Conservation (phyloP, 2,113 vertebrate species). For the Phyllostomus hastatus region DNA sequence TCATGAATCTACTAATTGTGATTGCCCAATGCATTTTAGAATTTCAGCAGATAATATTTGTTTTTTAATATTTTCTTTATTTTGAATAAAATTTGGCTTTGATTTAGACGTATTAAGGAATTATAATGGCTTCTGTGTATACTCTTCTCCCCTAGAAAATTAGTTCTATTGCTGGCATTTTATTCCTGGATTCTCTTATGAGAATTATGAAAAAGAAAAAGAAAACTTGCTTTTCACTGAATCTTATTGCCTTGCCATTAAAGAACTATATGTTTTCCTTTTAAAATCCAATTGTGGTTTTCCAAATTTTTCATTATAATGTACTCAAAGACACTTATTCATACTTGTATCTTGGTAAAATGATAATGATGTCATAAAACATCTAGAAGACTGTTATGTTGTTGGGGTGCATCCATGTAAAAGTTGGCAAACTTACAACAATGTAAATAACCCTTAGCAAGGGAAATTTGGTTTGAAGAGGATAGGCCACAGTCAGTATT, state of each 20-base stretch:
- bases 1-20: background rate
- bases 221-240: background rate
- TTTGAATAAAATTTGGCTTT: background rate
- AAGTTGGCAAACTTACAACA: background rate
- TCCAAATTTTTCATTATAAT: background rate
- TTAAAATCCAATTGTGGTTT: background rate
- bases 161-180: conserved; percentile 10
- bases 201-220: background rate
- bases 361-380: background rate
- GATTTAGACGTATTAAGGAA: background rate
- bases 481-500: background rate
- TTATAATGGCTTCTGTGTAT: background rate
- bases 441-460: background rate
- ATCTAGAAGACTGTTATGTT: background rate
- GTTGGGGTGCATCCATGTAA: background rate
- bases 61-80: background rate
- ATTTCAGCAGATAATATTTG: background rate
- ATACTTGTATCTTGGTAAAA: background rate
- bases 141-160: background rate
- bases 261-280: background rate
- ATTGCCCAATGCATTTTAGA: background rate
- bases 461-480: background rate
- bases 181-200: background rate
- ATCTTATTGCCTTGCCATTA: background rate
- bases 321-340: background rate